Evolutionary conservation across 1,140 invertebrate genomes (phyloP).

Genomic region (Medauroidea extradentata): DNA sequence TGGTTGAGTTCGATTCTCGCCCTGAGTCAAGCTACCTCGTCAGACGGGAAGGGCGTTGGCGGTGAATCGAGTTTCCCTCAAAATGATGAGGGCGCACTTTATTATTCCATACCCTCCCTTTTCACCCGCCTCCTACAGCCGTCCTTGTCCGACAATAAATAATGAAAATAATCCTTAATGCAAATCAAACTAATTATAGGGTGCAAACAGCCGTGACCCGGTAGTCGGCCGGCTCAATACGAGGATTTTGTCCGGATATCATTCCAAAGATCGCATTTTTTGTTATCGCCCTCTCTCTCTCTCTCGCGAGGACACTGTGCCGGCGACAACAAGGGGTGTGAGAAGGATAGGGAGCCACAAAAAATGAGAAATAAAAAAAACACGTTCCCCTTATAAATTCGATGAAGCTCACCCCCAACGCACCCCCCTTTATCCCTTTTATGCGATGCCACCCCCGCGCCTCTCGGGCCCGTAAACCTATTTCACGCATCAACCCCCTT

Average conservation of each 20-base stretch:
- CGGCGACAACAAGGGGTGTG: background rate
- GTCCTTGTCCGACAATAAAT: background rate
- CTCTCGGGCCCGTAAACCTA: constrained; percentile 4
- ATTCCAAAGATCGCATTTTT: no score
- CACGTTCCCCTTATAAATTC: no score
- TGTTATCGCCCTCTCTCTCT: no score
- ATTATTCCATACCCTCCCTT: background rate
- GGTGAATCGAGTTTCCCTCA: no score
- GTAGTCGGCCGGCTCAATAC: no score
- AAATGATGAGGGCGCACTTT: background rate
- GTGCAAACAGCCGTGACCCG: constrained; percentile 11
- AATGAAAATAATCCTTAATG: constrained; percentile 4
- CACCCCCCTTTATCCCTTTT: background rate
- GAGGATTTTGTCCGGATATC: no score
- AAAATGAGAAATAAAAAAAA: no score
- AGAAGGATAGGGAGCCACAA: background rate
- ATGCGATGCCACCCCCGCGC: background rate
- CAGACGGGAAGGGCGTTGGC: no score
- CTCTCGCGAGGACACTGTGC: no score
- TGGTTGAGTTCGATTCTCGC: no score
- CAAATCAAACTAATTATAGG: constrained; percentile 14
- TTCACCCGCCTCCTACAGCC: background rate
- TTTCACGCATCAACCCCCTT: constrained; percentile 16
- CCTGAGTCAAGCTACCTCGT: no score
- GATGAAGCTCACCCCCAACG: no score